A percentile compares a stretch with the other conserved stretches of the same genome.
These are phyloP conservation scores for Lophius piscatorius DNA, from an alignment of 2,113 vertebrate genomes.

Conservation along the genomic window DNA sequence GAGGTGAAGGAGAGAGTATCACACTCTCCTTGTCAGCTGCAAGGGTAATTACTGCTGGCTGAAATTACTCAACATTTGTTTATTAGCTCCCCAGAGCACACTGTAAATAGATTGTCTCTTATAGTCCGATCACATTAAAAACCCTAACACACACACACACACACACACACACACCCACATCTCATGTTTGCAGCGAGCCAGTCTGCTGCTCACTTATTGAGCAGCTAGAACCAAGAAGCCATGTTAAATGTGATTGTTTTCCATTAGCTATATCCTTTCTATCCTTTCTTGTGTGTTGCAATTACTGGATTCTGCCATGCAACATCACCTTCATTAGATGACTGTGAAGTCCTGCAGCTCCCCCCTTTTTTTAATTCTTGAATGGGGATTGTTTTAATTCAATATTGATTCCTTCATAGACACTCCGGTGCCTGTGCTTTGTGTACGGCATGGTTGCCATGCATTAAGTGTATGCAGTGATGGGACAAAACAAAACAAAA, in stretches of 20 bases:
- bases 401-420: slow-evolving; percentile 75
- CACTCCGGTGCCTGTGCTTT: slow-evolving; percentile 45
- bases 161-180: slow-evolving; percentile 70
- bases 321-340: slow-evolving; percentile 82
- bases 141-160: slow-evolving; percentile 71
- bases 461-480: slow-evolving; percentile 69
- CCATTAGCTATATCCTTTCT: slow-evolving; percentile 91
- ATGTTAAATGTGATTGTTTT: slow-evolving; percentile 97
- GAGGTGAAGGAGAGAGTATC: slow-evolving; percentile 99
- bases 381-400: slow-evolving; percentile 75
- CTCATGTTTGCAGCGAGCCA: slow-evolving; percentile 95
- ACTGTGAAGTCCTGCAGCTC: slow-evolving; percentile 71
- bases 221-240: slow-evolving; percentile 88
- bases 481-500: slow-evolving; percentile 38
- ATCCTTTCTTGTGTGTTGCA: slow-evolving; percentile 84
- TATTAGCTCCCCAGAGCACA: slow-evolving; percentile 99
- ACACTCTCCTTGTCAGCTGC: slow-evolving; percentile 99
- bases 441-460: slow-evolving; percentile 47
- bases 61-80: slow-evolving; percentile 99
- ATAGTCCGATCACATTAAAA: slow-evolving; percentile 99
- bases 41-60: slow-evolving; percentile 99
- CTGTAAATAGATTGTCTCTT: slow-evolving; percentile 99
- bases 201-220: slow-evolving; percentile 97
- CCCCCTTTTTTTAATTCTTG: slow-evolving; percentile 66
- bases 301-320: slow-evolving; percentile 82